A percentile compares a stretch with the other conserved stretches of the same genome.
phyloP scores from a whole-genome alignment of 2,888 invertebrate species.

The Andrena bicolor region DNA sequence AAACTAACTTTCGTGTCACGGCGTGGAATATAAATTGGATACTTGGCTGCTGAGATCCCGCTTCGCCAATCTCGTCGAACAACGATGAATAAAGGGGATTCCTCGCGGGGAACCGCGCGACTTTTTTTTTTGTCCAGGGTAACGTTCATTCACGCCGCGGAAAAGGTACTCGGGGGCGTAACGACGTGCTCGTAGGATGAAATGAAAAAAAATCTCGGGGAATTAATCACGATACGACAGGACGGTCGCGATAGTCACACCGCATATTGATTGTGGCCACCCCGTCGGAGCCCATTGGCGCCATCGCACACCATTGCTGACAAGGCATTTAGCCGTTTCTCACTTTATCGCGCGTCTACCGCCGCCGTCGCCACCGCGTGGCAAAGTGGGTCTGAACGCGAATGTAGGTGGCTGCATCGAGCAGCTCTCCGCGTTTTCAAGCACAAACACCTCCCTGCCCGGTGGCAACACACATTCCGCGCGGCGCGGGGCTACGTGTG shows the following conservation, averaged over 20 bases:
- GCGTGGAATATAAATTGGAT: conserved; percentile 51
- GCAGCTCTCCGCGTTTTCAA: conserved; percentile 56
- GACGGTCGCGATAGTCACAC: conserved; percentile 65
- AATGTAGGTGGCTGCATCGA: conserved; percentile 61
- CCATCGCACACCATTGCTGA: conserved; percentile 67
- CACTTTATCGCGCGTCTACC: conserved; percentile 73
- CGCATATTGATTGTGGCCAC: conserved; percentile 63
- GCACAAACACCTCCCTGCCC: neutral
- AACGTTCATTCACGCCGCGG: too few relatives aligned
- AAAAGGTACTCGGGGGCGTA: neutral
- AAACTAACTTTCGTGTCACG: conserved; percentile 44
- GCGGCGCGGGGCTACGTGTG: neutral
- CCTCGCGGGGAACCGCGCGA: neutral
- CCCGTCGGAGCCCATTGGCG: conserved; percentile 57
- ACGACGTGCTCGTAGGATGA: neutral
- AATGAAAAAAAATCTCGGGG: conserved; percentile 42
- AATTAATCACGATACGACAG: conserved; percentile 56
- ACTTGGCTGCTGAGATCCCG: conserved; percentile 15
- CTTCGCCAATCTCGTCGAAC: conserved; percentile 4
- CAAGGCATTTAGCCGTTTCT: conserved; percentile 77
- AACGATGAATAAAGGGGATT: conserved; percentile 7
- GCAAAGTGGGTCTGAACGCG: conserved; percentile 73
- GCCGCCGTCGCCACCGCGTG: conserved; percentile 43
- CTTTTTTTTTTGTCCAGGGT: too few relatives aligned
- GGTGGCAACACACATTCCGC: conserved; percentile 1